Percentiles rank a stretch among this genome's conserved stretches.
phyloP scores from a whole-genome alignment of 2,888 invertebrate genomes.

The Agrilus mali region DNA sequence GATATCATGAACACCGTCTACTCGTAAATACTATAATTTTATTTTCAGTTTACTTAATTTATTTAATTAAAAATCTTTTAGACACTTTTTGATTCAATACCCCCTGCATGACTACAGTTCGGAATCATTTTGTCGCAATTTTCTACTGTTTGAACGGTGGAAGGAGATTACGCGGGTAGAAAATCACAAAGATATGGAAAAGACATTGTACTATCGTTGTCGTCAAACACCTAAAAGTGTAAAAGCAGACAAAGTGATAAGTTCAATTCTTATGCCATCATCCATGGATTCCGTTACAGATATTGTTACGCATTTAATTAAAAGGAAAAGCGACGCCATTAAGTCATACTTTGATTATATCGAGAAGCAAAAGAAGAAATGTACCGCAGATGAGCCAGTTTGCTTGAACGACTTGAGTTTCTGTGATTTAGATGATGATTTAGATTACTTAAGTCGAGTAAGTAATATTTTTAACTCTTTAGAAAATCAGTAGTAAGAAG shows the following conservation, averaged over 20 bases:
- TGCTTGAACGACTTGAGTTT: too few species aligned
- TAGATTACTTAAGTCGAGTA: not conserved
- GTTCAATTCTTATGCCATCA: conserved; percentile 14
- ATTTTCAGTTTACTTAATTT: not conserved
- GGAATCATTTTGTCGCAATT: conserved; percentile 21
- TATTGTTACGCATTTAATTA: conserved; percentile 12
- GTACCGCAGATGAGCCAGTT: not conserved
- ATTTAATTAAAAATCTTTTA: conserved; percentile 8
- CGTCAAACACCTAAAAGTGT: conserved; percentile 15
- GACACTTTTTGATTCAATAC: conserved; percentile 17
- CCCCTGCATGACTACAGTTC: conserved; percentile 17
- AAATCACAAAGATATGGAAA: conserved; percentile 14
- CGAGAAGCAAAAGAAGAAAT: conserved; percentile 9
- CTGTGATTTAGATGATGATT: too few species aligned
- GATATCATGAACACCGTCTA: conserved; percentile 19
- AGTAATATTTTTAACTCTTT: not conserved
- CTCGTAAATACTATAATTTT: conserved; percentile 15
- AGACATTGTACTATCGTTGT: conserved; percentile 17
- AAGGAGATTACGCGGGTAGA: conserved; percentile 14
- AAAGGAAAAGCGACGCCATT: conserved; percentile 6
- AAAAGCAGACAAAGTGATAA: conserved; percentile 15
- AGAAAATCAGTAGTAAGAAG: too few species aligned
- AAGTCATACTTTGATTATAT: conserved; percentile 18
- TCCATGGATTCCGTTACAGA: conserved; percentile 10
- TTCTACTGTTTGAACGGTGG: conserved; percentile 22